Base-by-base conservation (phyloP, 2,888 invertebrate species). In the Drosophila sordidapex region DNA sequence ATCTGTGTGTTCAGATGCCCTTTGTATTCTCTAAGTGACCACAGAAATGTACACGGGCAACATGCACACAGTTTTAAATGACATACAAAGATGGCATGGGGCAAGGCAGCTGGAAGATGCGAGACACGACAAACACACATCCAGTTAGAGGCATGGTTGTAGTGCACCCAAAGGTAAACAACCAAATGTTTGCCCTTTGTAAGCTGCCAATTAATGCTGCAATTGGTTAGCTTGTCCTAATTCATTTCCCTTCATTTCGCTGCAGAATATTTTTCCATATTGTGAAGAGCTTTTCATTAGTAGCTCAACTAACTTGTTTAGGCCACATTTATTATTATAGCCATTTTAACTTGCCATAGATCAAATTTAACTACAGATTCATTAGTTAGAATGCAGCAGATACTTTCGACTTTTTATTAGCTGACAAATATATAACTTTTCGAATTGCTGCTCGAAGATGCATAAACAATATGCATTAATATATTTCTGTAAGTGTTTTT, bases 11-110 rank as follows among this genome's bases (percentile, higher is more conserved):
- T 13, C 35, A 27, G 52, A 53, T 74, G 68, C 79, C 71, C 73
- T 81, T 82, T 83, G 76, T 84, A 81, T 78, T 74, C 71, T 77
- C 77, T 89, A 87, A 89, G 87, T 87, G 84, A 87, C 84, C 84
- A 87, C 89, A 89, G 87, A 89, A 85, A 85, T 85, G 89, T 85
- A 87, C 85, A 89, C 82, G 87, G 65, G 58, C 74, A 87, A 81
- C 83, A 76, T 81, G 83, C 83, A 80, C 81, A 81, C 83, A 83
- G 81, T 81, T 83, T 81, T 76, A 70, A 83, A 74, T 83, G 81
- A 81, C 81, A 76, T 21, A 43, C 29, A 33, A n/a, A 51, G 31
- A 38, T 25, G 33, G 15, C 33, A 10, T 52, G 46, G 31, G 18
- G 5, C 8, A 15, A 11, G 51, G 36, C 5, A 33, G 13, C 4